These are phyloP conservation scores for Syngnathus typhle DNA, from an alignment of 2,113 vertebrate species.

Conservation along the genomic window DNA sequence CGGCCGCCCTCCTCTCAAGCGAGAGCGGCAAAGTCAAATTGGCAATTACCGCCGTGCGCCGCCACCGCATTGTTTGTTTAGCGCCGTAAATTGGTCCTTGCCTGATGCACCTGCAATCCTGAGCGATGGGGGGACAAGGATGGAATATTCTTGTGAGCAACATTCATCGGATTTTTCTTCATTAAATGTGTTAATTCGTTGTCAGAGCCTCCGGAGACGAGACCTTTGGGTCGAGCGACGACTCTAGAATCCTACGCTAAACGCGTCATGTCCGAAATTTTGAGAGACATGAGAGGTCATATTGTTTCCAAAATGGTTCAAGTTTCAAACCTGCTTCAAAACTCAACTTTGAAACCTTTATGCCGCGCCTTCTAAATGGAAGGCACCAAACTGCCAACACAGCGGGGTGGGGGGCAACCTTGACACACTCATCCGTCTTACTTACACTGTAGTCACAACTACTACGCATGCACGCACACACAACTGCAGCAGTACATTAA, in stretches of 20 bases:
- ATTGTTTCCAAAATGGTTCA: too few species aligned
- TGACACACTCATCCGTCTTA: slow-evolving; percentile 70
- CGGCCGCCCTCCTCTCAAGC: slow-evolving; percentile 16
- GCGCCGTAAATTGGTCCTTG: slow-evolving; percentile 24
- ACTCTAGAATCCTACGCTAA: slow-evolving; percentile 4
- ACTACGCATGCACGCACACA: slow-evolving; percentile 49
- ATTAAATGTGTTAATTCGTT: slow-evolving; percentile 68
- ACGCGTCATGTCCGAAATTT: too few species aligned
- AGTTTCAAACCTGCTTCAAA: too few species aligned
- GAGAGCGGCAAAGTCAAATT: slow-evolving; percentile 29
- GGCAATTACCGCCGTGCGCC: slow-evolving; percentile 35
- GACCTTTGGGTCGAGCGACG: slow-evolving; percentile 8
- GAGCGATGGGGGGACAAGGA: slow-evolving; percentile 13
- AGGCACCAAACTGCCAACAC: slow-evolving; percentile 64
- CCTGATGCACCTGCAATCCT: slow-evolving; percentile 36
- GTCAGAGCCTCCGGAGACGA: slow-evolving; percentile 48
- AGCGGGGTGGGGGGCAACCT: slow-evolving; percentile 35
- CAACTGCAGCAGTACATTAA: slow-evolving; percentile 54
- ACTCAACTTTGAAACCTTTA: too few species aligned
- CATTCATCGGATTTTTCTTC: slow-evolving; percentile 28
- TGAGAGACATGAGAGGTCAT: too few species aligned
- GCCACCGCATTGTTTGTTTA: slow-evolving; percentile 28
- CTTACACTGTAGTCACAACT: slow-evolving; percentile 62
- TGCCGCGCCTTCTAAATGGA: too few species aligned
- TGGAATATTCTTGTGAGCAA: slow-evolving; percentile 34